Evolutionary conservation across 2,113 vertebrate genomes (phyloP), one percentile per base, ranked within the genome.

Genomic region (Vulpes ferrilata): DNA sequence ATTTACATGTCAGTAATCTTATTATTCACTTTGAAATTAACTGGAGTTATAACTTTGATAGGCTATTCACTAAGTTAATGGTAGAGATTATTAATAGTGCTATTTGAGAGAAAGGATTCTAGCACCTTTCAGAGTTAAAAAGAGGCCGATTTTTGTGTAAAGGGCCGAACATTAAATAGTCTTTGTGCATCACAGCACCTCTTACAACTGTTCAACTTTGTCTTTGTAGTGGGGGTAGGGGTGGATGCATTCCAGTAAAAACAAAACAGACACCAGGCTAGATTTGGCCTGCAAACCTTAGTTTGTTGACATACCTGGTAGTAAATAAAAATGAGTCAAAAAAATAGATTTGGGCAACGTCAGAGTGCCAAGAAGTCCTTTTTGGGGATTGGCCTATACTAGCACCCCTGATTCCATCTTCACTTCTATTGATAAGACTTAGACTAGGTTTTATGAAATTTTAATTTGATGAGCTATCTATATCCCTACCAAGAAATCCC

Each of bases 1-100:
- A 25, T 74, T 93, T 78, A 95, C 6, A 59, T 55, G 30, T 95
- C 76, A 84, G 0, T 93, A 38, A 85, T 87, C 78, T 87, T 57
- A 90, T 59, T 96, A 67, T 86, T 95, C 76, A 94, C 69, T 74
- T 69, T 92, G 53, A 92, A 93, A 74, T 88, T 32, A 93, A 95
- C 15, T 78, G 23, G 17, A 85, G 15, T 94, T 91, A 88, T 9
- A 96, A 88, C 81, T 93, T 95, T 59, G 62, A 80, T 22, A 91
- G 76, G 15, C 20, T 84, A 25, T 93, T 88, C 53, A 76, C 38
- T 89, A 91, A 55, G 10, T 83, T 96, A 95, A 91, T 55, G 89
- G 71, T 82, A 74, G 55, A 76, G 60, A 27, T 84, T 88, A 80
- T 71, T 81, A 59, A 86, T 67, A 74, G 62, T 93, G 25, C 17